Conservation (phyloP, 2,888 invertebrate genomes). For the Mythimna albipuncta region DNA sequence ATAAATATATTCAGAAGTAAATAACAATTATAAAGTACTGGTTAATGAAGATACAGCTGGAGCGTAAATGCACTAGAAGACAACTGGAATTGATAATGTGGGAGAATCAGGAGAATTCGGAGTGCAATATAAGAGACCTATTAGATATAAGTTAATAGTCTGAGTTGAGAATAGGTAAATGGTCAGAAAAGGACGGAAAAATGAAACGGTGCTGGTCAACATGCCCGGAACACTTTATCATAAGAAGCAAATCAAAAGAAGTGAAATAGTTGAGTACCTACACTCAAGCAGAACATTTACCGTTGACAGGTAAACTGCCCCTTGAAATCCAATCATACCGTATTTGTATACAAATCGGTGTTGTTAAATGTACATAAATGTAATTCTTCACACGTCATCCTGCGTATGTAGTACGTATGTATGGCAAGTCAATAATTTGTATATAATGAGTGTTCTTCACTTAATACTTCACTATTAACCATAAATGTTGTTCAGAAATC, state of each 20-base stretch:
- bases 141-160: too few relatives aligned
- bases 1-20: background rate
- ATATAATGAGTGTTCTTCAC: constrained; percentile 52
- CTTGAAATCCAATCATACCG: constrained; percentile 52
- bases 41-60: background rate
- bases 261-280: constrained; percentile 2
- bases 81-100: too few relatives aligned
- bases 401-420: constrained; percentile 13
- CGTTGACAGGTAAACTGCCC: constrained; percentile 25
- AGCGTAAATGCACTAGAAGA: background rate
- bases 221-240: background rate
- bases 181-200: too few relatives aligned
- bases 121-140: too few relatives aligned
- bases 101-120: too few relatives aligned
- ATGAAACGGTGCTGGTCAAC: background rate
- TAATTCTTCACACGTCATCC: constrained; percentile 57
- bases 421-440: constrained; percentile 40
- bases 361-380: constrained; percentile 46
- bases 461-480: constrained; percentile 51
- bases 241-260: constrained; percentile 8
- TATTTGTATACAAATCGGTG: constrained; percentile 44
- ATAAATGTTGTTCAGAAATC: constrained; percentile 40
- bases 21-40: background rate
- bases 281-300: background rate
- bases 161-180: too few relatives aligned